Conservation (phyloP, 2,797 vertebrate genomes). For the Sardinella longiceps region DNA sequence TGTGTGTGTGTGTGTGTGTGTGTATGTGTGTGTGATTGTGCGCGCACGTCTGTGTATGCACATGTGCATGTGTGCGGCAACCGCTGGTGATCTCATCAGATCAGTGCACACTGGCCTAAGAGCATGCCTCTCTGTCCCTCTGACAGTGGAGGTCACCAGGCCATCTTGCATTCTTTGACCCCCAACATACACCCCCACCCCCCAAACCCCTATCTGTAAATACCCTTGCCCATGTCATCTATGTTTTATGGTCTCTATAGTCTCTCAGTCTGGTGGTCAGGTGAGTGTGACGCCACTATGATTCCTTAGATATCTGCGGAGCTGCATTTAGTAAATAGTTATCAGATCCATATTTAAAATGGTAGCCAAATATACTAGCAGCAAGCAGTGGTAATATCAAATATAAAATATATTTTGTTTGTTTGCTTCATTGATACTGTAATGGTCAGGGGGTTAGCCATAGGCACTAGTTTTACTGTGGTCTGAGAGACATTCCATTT, state of each 20-base stretch:
- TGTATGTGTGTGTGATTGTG: slow-evolving; percentile 29
- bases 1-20: not conserved
- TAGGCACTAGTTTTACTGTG: not conserved
- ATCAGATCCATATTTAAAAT: not conserved
- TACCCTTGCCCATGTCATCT: not conserved
- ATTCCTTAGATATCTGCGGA: not conserved
- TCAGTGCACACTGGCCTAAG: not conserved
- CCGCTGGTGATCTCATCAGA: slow-evolving; percentile 7
- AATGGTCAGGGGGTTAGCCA: not conserved
- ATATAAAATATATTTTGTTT: not conserved
- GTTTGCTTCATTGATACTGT: too few species aligned
- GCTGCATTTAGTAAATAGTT: not conserved
- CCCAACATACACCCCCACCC: not conserved
- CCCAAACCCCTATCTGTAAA: not conserved
- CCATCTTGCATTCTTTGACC: not conserved
- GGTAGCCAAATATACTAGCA: too few species aligned
- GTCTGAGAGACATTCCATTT: not conserved
- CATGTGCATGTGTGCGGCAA: slow-evolving; percentile 20
- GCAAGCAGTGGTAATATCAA: not conserved
- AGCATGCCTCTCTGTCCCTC: not conserved
- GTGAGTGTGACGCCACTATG: not conserved
- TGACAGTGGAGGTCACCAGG: not conserved
- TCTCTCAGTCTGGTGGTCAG: not conserved
- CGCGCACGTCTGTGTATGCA: slow-evolving; percentile 29
- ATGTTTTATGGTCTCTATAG: not conserved